phyloP scores from a whole-genome alignment of 2,797 vertebrate genomes.

The Xerus rutilus region DNA sequence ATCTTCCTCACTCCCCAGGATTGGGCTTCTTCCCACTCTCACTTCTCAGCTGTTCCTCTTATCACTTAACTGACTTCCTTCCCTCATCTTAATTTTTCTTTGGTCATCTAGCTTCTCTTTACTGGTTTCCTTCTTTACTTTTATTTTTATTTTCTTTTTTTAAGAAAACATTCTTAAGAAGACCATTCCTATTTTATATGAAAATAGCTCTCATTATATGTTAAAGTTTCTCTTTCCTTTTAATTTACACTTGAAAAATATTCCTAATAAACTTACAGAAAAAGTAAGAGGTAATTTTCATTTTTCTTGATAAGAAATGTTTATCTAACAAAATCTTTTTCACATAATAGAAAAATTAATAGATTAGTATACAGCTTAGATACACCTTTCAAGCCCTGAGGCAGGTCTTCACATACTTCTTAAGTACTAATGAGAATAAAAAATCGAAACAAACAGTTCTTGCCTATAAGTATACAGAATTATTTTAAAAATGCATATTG shows the following conservation, averaged over 20 bases:
- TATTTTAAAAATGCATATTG: neutral
- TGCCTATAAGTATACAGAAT: neutral
- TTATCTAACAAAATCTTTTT: neutral
- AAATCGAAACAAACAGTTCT: neutral
- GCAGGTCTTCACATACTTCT: neutral
- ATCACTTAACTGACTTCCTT: neutral
- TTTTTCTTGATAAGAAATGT: neutral
- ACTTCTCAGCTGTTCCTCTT: neutral
- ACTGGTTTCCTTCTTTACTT: neutral
- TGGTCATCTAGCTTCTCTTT: neutral
- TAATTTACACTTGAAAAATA: neutral
- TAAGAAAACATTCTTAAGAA: neutral
- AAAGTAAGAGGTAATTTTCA: neutral
- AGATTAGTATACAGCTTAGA: neutral
- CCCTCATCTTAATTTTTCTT: neutral
- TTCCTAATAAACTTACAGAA: neutral
- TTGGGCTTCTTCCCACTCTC: neutral
- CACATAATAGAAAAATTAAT: neutral
- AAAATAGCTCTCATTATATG: neutral
- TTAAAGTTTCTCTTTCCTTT: slow-evolving; percentile 3
- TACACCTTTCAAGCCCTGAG: neutral
- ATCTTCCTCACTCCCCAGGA: neutral
- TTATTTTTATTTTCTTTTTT: neutral
- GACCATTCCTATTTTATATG: neutral
- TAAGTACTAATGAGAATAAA: neutral